Conservation (phyloP, 2,888 invertebrate genomes). For the Lithophane socia region DNA sequence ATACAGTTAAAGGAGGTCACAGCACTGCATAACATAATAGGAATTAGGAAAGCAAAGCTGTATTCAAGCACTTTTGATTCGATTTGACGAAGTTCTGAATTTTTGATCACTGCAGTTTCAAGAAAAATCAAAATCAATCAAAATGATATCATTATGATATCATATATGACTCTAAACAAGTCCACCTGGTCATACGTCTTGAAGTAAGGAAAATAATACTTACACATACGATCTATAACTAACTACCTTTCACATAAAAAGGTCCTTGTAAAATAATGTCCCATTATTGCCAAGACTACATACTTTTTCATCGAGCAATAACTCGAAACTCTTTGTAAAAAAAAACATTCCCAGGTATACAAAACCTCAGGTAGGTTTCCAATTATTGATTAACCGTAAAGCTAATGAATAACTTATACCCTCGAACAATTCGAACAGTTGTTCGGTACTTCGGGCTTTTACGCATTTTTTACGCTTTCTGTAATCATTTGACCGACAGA, state of each 20-base stretch:
- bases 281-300: conserved; percentile 19
- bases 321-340: conserved; percentile 9
- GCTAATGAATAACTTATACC: conserved; percentile 53
- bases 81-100: background rate
- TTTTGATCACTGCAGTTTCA: background rate
- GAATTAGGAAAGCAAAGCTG: background rate
- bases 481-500: conserved; percentile 74
- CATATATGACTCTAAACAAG: background rate
- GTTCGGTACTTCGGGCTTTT: conserved; percentile 52
- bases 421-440: conserved; percentile 45
- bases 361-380: conserved; percentile 51
- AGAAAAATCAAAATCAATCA: no score
- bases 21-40: background rate
- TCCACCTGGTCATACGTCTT: background rate
- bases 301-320: conserved; percentile 21
- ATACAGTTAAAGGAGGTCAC: background rate
- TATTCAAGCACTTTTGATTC: background rate
- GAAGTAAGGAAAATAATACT: background rate
- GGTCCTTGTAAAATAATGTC: conserved; percentile 22
- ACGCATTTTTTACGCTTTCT: conserved; percentile 69
- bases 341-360: conserved; percentile 31
- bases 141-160: background rate
- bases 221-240: conserved; percentile 23
- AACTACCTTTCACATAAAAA: conserved; percentile 24
- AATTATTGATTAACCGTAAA: conserved; percentile 53